Conservation (phyloP, 1,140 invertebrate species). For the Drosophila pseudoananassae region DNA sequence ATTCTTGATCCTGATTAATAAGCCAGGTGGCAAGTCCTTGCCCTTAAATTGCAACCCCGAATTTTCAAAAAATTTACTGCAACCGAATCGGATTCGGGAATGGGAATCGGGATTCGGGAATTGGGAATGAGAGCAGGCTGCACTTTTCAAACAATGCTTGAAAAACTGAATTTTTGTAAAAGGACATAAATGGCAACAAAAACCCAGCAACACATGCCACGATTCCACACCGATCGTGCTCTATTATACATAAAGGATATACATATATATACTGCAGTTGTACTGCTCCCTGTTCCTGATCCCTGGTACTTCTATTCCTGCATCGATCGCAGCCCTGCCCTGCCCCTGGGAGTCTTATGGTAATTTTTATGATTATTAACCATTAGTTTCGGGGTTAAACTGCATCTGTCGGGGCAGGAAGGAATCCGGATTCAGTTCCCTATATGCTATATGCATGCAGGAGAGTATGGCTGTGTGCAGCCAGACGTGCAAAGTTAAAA, state of each 20-base stretch:
- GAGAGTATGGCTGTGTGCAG: no score
- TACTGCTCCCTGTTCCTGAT: background rate
- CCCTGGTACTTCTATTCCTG: background rate
- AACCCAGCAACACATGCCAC: conserved; percentile 67
- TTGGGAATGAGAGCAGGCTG: conserved; percentile 22
- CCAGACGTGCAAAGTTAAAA: conserved; percentile 75
- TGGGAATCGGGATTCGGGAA: conserved; percentile 7
- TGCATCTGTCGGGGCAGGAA: conserved; percentile 65
- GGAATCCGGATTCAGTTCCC: conserved; percentile 9
- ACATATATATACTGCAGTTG: background rate
- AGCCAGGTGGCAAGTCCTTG: conserved; percentile 56
- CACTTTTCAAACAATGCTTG: conserved; percentile 30
- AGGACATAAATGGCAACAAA: no score
- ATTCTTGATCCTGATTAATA: conserved; percentile 54
- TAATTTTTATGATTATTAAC: conserved; percentile 72
- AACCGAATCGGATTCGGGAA: conserved; percentile 28
- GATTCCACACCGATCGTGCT: conserved; percentile 33
- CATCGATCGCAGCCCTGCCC: background rate
- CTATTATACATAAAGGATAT: background rate
- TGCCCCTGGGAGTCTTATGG: conserved; percentile 58
- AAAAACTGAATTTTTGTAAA: conserved; percentile 16
- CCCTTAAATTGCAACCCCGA: conserved; percentile 1
- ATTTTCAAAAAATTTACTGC: conserved; percentile 5
- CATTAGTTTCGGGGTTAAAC: conserved; percentile 61
- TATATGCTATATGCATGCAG: conserved; percentile 7